A percentile compares a stretch with the other conserved stretches of the same genome.
These are phyloP conservation scores for Alethe diademata DNA, from an alignment of 2,113 vertebrate species.

Conservation along the genomic window DNA sequence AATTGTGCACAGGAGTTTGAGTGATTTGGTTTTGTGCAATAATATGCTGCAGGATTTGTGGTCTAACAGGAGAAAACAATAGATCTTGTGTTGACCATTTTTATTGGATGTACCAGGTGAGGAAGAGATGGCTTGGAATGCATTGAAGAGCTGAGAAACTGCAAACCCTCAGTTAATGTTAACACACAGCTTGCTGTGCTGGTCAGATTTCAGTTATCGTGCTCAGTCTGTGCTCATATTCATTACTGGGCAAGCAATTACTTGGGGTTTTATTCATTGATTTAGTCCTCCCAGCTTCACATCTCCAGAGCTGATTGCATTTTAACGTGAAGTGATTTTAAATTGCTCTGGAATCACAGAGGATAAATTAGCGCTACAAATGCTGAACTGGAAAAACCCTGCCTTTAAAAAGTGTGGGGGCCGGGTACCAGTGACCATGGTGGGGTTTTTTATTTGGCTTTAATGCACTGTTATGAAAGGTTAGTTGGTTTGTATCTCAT, in stretches of 20 bases:
- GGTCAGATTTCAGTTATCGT: background rate
- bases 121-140: background rate
- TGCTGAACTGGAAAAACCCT: background rate
- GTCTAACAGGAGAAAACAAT: background rate
- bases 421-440: rapidly evolving
- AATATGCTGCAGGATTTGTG: background rate
- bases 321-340: background rate
- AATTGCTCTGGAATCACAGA: background rate
- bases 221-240: background rate
- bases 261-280: background rate
- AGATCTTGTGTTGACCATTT: background rate
- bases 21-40: background rate
- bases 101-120: background rate
- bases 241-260: background rate
- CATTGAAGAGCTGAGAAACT: background rate
- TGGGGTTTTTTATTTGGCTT: background rate
- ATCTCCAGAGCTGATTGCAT: background rate
- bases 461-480: background rate
- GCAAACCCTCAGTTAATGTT: background rate
- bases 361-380: background rate
- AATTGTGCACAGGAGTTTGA: background rate
- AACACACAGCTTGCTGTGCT: background rate
- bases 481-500: background rate
- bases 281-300: background rate
- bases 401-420: background rate